Base-by-base conservation (phyloP, 1,140 invertebrate species). In the Diabrotica virgifera region DNA sequence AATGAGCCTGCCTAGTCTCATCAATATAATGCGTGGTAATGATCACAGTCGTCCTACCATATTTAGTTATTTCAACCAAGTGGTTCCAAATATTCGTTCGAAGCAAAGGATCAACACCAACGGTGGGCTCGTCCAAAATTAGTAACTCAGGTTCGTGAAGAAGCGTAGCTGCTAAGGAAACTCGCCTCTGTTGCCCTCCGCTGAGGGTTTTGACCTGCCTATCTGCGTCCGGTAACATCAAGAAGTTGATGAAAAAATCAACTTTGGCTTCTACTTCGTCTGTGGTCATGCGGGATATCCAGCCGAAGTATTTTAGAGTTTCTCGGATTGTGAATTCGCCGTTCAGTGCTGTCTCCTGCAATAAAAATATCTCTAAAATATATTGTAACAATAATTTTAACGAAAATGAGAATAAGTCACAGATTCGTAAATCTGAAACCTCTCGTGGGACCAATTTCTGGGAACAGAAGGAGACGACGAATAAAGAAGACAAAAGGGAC, bases 1-100 rank as follows among this genome's bases (percentile, higher is more conserved):
- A 85, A 74, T 87, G 85, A 9, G 94, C 95, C 80, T 97, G 94
- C 66, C 94, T 86, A 3, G 96, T 96, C 80, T 98, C 96, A 78
- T 98, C 96, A 64, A 98, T 97, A 75, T 98, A 98, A 82, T 98
- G 96, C 9, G 96, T 98, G 1, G 96, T 98, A 63, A 98, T 96
- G 64, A 98, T 96, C 40, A 98, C 93, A 8, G 96, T 98, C 14
- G 90, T 95, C 65, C 86, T 86, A n/a, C 90, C 87, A 70, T 87
- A 89, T 77, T 89, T 90, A 0, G 93, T 93, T 46, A 98, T 90
- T 9, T 93, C 87, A 11, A 96, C 89, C 66, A 98, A 80, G 82
- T 98, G 93, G 73, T 96, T 91, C 96, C 96, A 98, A 69, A 98
- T 98, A 74, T 90, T 92, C 78, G 96, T 91, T 70, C 96, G 85